Base-by-base conservation (phyloP, 2,797 vertebrate genomes). In the Vireo griseus region DNA sequence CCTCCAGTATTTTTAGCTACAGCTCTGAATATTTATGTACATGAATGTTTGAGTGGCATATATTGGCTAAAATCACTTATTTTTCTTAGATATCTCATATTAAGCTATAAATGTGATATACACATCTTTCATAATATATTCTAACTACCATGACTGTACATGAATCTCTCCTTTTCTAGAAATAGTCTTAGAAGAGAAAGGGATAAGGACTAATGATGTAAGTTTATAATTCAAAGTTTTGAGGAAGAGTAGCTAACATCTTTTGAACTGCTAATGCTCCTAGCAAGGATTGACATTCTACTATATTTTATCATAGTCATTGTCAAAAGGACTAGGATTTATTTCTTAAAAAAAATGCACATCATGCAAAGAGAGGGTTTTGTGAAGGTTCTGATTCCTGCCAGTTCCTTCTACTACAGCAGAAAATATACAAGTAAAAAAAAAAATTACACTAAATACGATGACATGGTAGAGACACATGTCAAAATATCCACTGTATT, bases 31-130 rank as follows among this genome's bases (percentile, higher is more conserved):
- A 44, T 2, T 10, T 68, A 18, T 2, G 19, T 42, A 39, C 2
- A 5, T 6, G 4, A 33, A 67, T 37, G 5, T 48, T 67, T 92
- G 15, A 39, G 20, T 39, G 14, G 42, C 16, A 31, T 0, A 0
- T 51, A 55, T 31, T 28, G 11, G 10, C 35, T 86, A 81, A 78
- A 8, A 47, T 40, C 31, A 69, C 25, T 20, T 3, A 39, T 58
- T 68, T 58, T 47, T 18, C 25, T 61, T 58, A 58, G 11, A 2
- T 67, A 78, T 61, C 6, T 17, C 7, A 29, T 63, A 65, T 48
- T 8, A 86, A 80, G 14, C 3, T 47, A 39, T 5, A 75, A 19
- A n/a, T n/a, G 1, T 62, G 42, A 76, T 8, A 82, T 47, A 78
- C 6, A 50, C 2, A 48, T 18, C 3, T 54, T 71, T 62, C 40